phyloP scores from a whole-genome alignment of 1,140 invertebrate genomes.

The Helicoverpa zea region DNA sequence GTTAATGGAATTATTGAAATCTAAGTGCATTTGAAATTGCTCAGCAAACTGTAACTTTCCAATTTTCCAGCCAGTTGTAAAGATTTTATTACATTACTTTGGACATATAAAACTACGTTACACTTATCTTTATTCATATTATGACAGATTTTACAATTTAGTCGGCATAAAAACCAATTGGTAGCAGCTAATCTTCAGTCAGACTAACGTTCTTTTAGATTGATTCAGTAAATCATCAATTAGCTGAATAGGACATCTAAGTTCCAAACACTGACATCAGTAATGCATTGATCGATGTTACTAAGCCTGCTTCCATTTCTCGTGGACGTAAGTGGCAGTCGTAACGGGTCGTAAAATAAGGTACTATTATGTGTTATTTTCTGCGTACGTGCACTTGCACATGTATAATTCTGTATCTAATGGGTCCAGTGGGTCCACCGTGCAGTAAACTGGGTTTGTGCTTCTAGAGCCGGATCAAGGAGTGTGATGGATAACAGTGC shows the following conservation, averaged over 20 bases:
- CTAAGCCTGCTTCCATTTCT: conserved; percentile 12
- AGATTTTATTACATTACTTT: too few species aligned
- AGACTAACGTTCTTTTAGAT: not conserved
- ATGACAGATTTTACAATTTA: too few species aligned
- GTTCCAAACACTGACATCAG: not conserved
- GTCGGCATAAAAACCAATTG: not conserved
- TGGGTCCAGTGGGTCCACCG: conserved; percentile 49
- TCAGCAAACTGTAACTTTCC: conserved; percentile 64
- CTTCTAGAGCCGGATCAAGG: not conserved
- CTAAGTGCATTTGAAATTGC: conserved; percentile 67
- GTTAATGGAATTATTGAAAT: conserved; percentile 73
- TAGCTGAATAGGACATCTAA: not conserved
- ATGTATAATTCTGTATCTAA: conserved; percentile 51
- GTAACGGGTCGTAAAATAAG: conserved; percentile 48
- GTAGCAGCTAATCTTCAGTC: not conserved
- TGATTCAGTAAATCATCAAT: not conserved
- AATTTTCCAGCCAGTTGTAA: conserved; percentile 59
- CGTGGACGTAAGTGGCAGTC: conserved; percentile 9
- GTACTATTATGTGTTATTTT: conserved; percentile 59
- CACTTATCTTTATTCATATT: too few species aligned
- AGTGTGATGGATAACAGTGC: not conserved
- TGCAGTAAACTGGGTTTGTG: conserved; percentile 19
- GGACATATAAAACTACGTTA: too few species aligned
- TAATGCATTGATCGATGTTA: conserved; percentile 26
- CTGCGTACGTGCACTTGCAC: conserved; percentile 54